Conservation (phyloP, 2,113 vertebrate species). For the Oncorhynchus kisutch region DNA sequence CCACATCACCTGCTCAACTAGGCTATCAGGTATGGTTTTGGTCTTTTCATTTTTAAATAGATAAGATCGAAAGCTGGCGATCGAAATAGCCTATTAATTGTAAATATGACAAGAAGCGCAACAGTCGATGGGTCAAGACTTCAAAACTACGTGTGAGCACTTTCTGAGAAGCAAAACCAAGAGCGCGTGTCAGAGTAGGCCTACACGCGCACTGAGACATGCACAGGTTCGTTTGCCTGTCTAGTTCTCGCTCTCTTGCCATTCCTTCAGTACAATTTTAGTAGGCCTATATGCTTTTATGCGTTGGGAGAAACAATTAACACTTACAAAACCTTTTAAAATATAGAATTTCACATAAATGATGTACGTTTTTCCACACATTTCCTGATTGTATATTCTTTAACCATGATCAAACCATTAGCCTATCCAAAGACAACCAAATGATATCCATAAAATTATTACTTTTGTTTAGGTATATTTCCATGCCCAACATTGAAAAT, state of each 20-base stretch:
- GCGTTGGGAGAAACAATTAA: too few species aligned
- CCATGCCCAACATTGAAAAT: too few species aligned
- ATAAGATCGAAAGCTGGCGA: neutral
- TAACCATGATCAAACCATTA: too few species aligned
- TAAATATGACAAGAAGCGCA: neutral
- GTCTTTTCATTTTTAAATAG: constrained; percentile 1
- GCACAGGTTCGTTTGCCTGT: constrained; percentile 10
- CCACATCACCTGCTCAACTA: constrained; percentile 27
- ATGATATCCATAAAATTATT: too few species aligned
- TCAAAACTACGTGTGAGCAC: constrained; percentile 8
- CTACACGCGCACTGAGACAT: constrained; percentile 39
- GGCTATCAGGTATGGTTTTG: constrained; percentile 45
- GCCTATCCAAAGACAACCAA: too few species aligned
- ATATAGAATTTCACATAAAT: too few species aligned
- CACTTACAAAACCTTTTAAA: too few species aligned
- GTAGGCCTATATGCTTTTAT: too few species aligned
- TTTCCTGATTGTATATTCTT: too few species aligned
- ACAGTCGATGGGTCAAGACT: constrained; percentile 20
- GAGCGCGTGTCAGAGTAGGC: constrained; percentile 26
- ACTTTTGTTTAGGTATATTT: too few species aligned
- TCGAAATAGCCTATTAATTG: neutral
- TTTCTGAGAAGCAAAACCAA: constrained; percentile 14
- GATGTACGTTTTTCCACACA: too few species aligned
- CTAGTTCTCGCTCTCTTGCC: neutral
- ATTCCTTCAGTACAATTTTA: neutral